Conservation (phyloP, 2,888 invertebrate species). For the Autographa pulchrina region DNA sequence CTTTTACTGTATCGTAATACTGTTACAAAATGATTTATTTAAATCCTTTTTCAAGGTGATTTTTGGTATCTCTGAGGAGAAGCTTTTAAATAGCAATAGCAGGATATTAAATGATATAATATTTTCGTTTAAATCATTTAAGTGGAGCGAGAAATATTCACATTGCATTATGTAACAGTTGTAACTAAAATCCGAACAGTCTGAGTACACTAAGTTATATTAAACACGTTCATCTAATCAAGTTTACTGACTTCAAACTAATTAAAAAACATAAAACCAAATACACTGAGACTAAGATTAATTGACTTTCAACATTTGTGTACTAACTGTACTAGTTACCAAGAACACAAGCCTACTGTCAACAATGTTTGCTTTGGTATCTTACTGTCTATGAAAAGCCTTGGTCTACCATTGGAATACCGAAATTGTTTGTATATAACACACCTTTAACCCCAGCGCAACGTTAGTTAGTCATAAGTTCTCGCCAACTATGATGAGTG, state of each 20-base stretch:
- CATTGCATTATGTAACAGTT: background rate
- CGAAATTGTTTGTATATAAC: constrained; percentile 17
- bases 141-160: background rate
- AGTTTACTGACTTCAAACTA: background rate
- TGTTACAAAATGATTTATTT: too few relatives aligned
- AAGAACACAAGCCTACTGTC: background rate
- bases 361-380: background rate
- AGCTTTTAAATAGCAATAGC: too few relatives aligned
- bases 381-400: constrained; percentile 7
- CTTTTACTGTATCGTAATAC: too few relatives aligned
- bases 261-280: background rate
- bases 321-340: background rate
- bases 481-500: constrained; percentile 35
- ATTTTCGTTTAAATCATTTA: too few relatives aligned
- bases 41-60: too few relatives aligned
- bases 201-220: background rate
- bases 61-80: too few relatives aligned
- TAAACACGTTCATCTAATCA: background rate
- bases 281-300: constrained; percentile 12
- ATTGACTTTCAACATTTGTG: constrained; percentile 6
- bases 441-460: constrained; percentile 29
- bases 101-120: too few relatives aligned
- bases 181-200: background rate
- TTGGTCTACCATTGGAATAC: constrained; percentile 12
- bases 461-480: constrained; percentile 18